phyloP scores from a whole-genome alignment of 2,888 invertebrate species.

The Trypoxylon attenuatum region DNA sequence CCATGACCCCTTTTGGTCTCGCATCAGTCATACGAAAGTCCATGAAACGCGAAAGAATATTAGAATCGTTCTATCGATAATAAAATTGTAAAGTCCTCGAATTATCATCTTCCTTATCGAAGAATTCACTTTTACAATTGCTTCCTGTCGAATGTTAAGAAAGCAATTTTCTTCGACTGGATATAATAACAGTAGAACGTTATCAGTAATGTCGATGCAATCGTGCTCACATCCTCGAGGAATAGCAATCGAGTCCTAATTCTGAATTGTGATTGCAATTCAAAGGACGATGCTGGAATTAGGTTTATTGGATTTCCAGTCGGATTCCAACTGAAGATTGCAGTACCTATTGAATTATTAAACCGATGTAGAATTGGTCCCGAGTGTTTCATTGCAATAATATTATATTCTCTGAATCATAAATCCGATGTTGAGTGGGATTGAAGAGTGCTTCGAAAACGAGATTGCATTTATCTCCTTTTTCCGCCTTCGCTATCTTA shows the following conservation, averaged over 20 bases:
- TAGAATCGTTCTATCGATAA: no score
- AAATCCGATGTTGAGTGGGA: not conserved
- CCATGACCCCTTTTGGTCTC: not conserved
- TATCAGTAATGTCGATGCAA: no score
- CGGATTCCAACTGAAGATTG: not conserved
- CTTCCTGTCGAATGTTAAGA: no score
- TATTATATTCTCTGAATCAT: not conserved
- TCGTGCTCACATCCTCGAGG: no score
- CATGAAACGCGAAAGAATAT: no score
- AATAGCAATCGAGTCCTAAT: no score
- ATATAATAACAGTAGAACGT: no score
- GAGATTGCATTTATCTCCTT: not conserved
- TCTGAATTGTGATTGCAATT: not conserved
- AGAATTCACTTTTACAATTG: no score
- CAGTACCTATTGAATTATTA: not conserved
- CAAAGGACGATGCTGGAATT: not conserved
- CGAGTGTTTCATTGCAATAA: not conserved
- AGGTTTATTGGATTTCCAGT: not conserved
- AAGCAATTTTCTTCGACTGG: no score
- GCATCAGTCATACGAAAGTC: no score
- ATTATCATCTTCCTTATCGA: no score
- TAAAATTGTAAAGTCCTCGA: no score
- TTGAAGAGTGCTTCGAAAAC: not conserved
- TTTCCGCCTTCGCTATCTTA: not conserved
- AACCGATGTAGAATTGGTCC: not conserved